A percentile compares a stretch with the other conserved stretches of the same genome.
These are phyloP conservation scores for Dyspetes luteomarginatus DNA, from an alignment of 2,888 invertebrate genomes.

Conservation along the genomic window DNA sequence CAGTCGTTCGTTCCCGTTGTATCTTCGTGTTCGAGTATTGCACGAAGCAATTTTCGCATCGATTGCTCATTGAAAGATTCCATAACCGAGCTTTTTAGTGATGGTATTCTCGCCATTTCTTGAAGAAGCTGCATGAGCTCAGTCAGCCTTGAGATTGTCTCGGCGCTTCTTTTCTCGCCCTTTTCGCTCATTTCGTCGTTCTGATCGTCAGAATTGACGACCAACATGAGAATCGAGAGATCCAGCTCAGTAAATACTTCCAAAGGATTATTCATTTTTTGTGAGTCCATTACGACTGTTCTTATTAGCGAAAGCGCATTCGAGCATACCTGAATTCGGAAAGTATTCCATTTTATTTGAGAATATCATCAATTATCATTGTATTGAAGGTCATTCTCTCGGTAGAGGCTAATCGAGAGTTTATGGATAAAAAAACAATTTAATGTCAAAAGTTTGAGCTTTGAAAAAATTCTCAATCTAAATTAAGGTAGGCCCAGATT, in stretches of 20 bases:
- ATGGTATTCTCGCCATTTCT: slow-evolving; percentile 81
- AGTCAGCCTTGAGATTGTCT: slow-evolving; percentile 81
- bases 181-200: slow-evolving; percentile 71
- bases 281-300: slow-evolving; percentile 81
- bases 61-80: slow-evolving; percentile 81
- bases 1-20: slow-evolving; percentile 70
- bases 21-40: slow-evolving; percentile 78
- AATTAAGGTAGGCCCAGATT: too few relatives aligned
- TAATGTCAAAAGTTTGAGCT: too few relatives aligned
- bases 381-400: too few relatives aligned
- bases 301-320: slow-evolving; percentile 83
- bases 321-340: slow-evolving; percentile 78
- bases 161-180: slow-evolving; percentile 70
- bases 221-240: slow-evolving; percentile 82
- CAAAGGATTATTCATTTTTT: slow-evolving; percentile 70
- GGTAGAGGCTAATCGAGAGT: too few relatives aligned
- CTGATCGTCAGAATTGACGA: slow-evolving; percentile 79
- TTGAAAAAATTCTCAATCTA: too few relatives aligned
- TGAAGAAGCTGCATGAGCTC: slow-evolving; percentile 84
- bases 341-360: not conserved
- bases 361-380: not conserved
- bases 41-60: slow-evolving; percentile 82
- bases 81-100: slow-evolving; percentile 80
- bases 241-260: slow-evolving; percentile 81
- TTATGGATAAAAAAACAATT: too few relatives aligned